Evolutionary conservation across 2,888 invertebrate species (phyloP), one percentile per base, ranked within the genome.

Genomic region (Drosophila hamatofila): DNA sequence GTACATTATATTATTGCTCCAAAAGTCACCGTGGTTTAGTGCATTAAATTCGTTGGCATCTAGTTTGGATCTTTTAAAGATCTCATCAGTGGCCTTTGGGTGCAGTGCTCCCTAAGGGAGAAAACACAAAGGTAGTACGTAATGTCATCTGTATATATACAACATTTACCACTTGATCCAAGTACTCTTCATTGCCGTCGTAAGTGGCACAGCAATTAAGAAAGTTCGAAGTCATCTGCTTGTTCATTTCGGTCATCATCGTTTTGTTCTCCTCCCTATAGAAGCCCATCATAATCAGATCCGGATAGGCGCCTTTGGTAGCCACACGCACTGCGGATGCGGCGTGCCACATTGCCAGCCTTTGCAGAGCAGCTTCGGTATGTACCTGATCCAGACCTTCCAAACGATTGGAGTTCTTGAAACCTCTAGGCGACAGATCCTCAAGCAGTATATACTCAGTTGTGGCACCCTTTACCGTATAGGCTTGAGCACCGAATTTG

Each of bases 1-100:
- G 42, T 83, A 91, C 92, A 91, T 91, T 8, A 91, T 79, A 23
- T 91, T 91, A 27, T 92, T 91, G 2, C 80, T 75, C 91, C 91
- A 91, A 27, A 77, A 72, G 58, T 92, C 91, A 5, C 91, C 91
- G 64, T 91, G 91, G 33, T 83, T 88, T 0, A 91, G 33, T 0
- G 69, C 91, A 73, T 90, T 92, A 23, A 91, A 91, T 0, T 82
- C 87, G 25, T 52, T 62, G 0, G 68, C 63, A 68, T 91, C 82
- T 0, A 66, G 0, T 7, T 71, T 63, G 8, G 42, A 42, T 5
- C 57, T n/a, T 25, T 75, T 72, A 5, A 78, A 73, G 3, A 78
- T 25, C 6, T 67, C 35, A n/a, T 91, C 88, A 0, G 58, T 60
- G 2, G 77, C 0, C 11, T 54, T n/a, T 0, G 76, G 69, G 18